A percentile compares a stretch with the other conserved stretches of the same genome.
These are phyloP conservation scores for Anabacerthia variegaticeps DNA, from an alignment of 2,797 vertebrate genomes.

Conservation along the genomic window DNA sequence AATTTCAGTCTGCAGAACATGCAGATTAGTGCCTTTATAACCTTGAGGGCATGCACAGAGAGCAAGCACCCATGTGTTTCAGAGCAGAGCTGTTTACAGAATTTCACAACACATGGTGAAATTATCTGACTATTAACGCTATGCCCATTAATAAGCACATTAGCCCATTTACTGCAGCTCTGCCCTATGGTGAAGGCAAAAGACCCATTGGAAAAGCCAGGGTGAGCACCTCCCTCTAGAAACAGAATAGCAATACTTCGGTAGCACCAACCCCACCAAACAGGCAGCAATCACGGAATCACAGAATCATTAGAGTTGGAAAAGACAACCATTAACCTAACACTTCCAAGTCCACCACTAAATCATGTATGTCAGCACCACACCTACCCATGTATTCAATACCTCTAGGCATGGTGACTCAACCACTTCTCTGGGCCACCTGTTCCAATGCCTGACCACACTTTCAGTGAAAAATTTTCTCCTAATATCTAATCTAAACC, in stretches of 20 bases:
- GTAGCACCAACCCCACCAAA: not conserved
- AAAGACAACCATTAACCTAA: not conserved
- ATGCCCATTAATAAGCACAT: rapidly evolving
- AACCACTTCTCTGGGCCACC: not conserved
- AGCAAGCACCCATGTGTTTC: rapidly evolving
- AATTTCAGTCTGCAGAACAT: not conserved
- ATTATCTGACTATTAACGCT: not conserved
- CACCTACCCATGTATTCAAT: not conserved
- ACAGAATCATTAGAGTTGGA: not conserved
- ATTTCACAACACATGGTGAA: not conserved
- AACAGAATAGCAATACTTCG: not conserved
- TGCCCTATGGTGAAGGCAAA: not conserved
- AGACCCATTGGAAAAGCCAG: not conserved
- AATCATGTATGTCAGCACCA: not conserved
- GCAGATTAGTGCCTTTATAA: not conserved
- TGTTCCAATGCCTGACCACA: not conserved
- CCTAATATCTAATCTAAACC: not conserved
- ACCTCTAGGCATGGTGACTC: not conserved
- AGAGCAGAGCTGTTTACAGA: not conserved
- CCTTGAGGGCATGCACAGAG: not conserved
- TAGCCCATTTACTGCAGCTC: rapidly evolving
- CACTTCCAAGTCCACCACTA: not conserved
- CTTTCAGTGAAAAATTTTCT: not conserved
- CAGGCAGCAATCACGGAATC: not conserved
- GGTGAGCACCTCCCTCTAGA: not conserved